A percentile compares a stretch with the other conserved stretches of the same genome.
phyloP scores from a whole-genome alignment of 2,113 vertebrate genomes.

The Ceratotherium simum region DNA sequence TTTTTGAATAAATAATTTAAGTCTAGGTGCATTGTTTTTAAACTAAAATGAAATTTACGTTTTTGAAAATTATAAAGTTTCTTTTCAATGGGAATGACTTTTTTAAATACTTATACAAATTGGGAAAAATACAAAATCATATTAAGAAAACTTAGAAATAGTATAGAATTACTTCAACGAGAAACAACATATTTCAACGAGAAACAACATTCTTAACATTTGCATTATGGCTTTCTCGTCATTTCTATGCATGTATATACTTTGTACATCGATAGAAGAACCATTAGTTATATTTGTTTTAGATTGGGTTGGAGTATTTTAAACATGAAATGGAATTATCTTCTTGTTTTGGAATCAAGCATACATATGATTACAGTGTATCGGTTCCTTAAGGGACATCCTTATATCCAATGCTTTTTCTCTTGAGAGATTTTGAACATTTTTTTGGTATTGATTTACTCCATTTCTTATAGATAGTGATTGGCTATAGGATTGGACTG shows the following conservation, averaged over 20 bases:
- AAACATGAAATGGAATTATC: neutral
- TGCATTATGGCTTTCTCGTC: neutral
- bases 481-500: neutral
- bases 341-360: neutral
- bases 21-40: neutral
- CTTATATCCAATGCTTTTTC: neutral
- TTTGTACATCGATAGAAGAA: neutral
- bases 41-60: neutral
- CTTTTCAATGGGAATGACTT: neutral
- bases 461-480: neutral
- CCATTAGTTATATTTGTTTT: neutral
- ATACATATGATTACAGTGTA: neutral
- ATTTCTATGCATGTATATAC: neutral
- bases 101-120: neutral
- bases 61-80: neutral
- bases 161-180: neutral
- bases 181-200: neutral
- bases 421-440: neutral
- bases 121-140: neutral
- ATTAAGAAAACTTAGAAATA: neutral
- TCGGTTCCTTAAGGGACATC: neutral
- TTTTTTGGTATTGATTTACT: neutral
- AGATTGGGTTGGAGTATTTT: neutral
- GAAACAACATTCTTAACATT: neutral
- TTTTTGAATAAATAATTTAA: neutral